Evolutionary conservation across 2,888 invertebrate genomes (phyloP).

Genomic region (Pedicia rivosa): DNA sequence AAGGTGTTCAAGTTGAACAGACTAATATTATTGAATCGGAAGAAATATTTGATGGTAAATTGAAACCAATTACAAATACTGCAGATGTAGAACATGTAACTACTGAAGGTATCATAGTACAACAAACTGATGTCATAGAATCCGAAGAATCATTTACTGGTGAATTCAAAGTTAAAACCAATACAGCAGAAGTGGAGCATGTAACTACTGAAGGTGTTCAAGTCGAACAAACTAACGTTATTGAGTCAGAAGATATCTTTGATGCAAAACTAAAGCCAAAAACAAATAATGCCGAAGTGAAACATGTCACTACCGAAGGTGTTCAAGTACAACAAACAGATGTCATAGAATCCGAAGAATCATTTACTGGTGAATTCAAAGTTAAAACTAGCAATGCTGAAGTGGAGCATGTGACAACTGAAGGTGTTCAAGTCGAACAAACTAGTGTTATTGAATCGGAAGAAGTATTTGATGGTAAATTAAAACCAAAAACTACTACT

Average conservation of each 20-base stretch:
- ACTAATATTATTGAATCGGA: no score
- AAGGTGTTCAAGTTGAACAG: no score
- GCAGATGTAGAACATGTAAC: no score
- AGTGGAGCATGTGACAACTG: conserved; percentile 12
- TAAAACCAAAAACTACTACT: conserved; percentile 17
- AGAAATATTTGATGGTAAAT: no score
- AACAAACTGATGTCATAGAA: conserved; percentile 1
- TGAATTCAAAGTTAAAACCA: conserved; percentile 18
- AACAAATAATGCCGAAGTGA: conserved; percentile 16
- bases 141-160: conserved; percentile 18
- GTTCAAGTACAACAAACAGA: conserved; percentile 14
- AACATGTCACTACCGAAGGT: conserved; percentile 8
- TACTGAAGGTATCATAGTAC: not conserved
- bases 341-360: conserved; percentile 19
- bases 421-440: conserved; percentile 1
- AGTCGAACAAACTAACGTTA: not conserved
- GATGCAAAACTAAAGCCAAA: conserved; percentile 12
- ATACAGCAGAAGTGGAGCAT: conserved; percentile 9
- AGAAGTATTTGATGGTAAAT: conserved; percentile 18
- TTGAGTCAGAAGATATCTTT: conserved; percentile 7
- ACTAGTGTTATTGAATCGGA: conserved; percentile 11
- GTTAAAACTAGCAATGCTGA: conserved; percentile 17
- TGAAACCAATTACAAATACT: no score
- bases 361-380: conserved; percentile 14
- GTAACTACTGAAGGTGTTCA: not conserved